Evolutionary conservation across 1,140 invertebrate genomes (phyloP), one percentile per base, ranked within the genome.

Genomic region (Andricus grossulariae): DNA sequence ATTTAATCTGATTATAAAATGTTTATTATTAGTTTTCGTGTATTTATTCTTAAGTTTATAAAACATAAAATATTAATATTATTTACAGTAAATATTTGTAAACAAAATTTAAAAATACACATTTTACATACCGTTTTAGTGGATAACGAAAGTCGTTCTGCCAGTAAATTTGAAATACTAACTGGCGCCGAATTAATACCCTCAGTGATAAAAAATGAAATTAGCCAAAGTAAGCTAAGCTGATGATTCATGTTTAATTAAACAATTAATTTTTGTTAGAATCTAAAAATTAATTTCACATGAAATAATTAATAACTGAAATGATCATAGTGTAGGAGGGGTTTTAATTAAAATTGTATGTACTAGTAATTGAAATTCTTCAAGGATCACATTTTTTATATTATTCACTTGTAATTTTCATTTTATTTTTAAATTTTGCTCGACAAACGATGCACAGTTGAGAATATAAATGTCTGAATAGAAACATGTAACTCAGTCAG

Each of bases 81-180:
- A 21, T 55, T 55, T 21, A 19, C 18, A 55, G 21, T 19, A 19
- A 11, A 55, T 21, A 55, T 18, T 2, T 39, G 39, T 7, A 16
- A 39, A 66, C 8, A 39, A 32, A 32, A 32, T 32, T 39, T 10
- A 45, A 39, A n/a, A 16, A 66, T 66, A 39, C 25, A 39, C 10
- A 39, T 39, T 4, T 66, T 39, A 66, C 60, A 15, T 66, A 66
- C 60, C 60, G 25, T 16, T 39, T 66, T 66, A n/a, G 60, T 25
- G 1, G 60, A 66, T 8, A 66, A 16, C n/a, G 39, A 66, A 45
- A 66, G 60, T 45, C 15, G 15, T n/a, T 66, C 25, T 32, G 39
- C n/a, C 32, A 66, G 39, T 39, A 66, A 32, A 66, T 66, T 66
- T n/a, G 60, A 66, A 45, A 66, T 66, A 32, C 25, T 8, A 66